Conservation (phyloP, 2,888 invertebrate genomes). For the Rhogogaster chlorosoma region DNA sequence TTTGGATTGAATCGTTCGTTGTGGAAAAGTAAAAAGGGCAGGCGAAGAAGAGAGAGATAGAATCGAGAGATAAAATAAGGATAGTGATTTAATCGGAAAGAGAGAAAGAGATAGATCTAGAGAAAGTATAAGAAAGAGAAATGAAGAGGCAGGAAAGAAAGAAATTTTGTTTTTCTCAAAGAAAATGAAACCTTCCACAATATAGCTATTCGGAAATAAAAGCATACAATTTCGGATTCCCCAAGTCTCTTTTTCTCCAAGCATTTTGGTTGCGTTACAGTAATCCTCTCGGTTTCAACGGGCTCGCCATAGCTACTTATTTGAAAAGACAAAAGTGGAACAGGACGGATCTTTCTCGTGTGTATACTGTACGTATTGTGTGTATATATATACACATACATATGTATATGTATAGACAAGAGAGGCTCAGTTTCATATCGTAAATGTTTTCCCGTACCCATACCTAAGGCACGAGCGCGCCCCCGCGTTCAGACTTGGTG, state of each 20-base stretch:
- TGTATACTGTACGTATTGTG: not conserved
- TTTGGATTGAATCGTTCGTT: conserved; percentile 5
- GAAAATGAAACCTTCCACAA: conserved; percentile 17
- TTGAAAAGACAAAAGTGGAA: conserved; percentile 38
- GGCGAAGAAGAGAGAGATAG: not conserved
- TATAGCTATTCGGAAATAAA: conserved; percentile 5
- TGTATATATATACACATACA: not conserved
- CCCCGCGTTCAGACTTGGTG: not conserved
- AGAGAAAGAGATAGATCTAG: not conserved
- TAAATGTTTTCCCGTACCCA: conserved; percentile 35
- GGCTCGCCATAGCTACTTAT: not conserved
- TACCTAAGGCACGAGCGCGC: not conserved
- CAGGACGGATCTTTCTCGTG: not conserved
- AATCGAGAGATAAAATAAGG: not conserved
- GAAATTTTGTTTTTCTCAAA: not conserved
- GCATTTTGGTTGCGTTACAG: conserved; percentile 16
- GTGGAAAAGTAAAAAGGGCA: not conserved
- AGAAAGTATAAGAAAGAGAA: too few species aligned
- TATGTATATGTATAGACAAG: not conserved
- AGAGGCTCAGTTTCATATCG: conserved; percentile 35
- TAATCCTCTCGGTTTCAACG: conserved; percentile 44
- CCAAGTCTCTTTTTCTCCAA: not conserved
- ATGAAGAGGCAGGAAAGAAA: not conserved
- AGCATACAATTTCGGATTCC: conserved; percentile 6
- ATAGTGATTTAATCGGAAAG: conserved; percentile 24